phyloP scores from a whole-genome alignment of 2,888 invertebrate species.

The Drosophila gaucha region DNA sequence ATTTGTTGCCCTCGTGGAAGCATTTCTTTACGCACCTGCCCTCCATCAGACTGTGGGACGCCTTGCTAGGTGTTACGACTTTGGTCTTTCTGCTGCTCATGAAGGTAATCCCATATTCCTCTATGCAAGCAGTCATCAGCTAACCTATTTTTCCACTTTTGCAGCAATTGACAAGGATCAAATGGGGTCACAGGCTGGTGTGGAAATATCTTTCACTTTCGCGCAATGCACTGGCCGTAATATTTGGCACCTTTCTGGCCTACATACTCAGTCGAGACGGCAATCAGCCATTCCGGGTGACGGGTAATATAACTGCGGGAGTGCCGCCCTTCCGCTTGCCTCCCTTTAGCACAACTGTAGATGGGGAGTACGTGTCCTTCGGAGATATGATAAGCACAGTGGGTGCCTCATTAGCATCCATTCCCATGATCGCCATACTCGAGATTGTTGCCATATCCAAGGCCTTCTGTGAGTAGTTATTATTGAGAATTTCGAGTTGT shows the following conservation, averaged over 20 bases:
- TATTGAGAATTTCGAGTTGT: too few relatives aligned
- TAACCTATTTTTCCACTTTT: constrained; percentile 29
- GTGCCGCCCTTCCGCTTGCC: constrained; percentile 89
- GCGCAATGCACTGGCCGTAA: constrained; percentile 92
- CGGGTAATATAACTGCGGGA: constrained; percentile 89
- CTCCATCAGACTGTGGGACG: constrained; percentile 88
- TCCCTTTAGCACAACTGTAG: constrained; percentile 88
- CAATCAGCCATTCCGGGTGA: constrained; percentile 88
- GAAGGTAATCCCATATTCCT: constrained; percentile 86
- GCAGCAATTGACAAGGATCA: constrained; percentile 86
- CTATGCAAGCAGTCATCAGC: background rate
- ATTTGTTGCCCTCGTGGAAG: constrained; percentile 88
- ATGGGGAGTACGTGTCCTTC: constrained; percentile 87
- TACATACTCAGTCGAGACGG: constrained; percentile 86
- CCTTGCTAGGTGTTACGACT: constrained; percentile 88
- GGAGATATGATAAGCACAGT: constrained; percentile 87
- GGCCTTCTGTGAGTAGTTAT: constrained; percentile 88
- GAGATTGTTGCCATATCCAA: constrained; percentile 92
- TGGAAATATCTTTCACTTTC: constrained; percentile 87
- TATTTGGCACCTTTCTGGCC: constrained; percentile 89
- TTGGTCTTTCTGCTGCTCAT: constrained; percentile 88
- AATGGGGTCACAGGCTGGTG: constrained; percentile 68
- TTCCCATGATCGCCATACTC: constrained; percentile 90
- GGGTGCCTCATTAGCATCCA: constrained; percentile 88
- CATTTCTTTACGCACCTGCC: constrained; percentile 88